Evolutionary conservation across 2,888 invertebrate genomes (phyloP), one percentile per base, ranked within the genome.

Genomic region (Chelonus formosanus): DNA sequence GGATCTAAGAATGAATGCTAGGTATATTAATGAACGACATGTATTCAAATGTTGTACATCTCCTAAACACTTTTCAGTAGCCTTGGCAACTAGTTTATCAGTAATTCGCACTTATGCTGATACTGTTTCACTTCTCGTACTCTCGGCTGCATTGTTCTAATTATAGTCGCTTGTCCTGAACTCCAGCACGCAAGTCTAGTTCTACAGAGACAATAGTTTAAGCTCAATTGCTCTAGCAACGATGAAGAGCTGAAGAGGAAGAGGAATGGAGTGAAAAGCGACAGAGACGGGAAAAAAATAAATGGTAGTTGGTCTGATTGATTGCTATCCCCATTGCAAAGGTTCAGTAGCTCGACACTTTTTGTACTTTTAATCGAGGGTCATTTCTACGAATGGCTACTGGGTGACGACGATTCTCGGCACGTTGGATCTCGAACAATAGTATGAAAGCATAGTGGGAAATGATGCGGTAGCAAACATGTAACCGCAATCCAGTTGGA

Each of bases 141-240:
- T 32, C 53, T 50, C 63, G 60, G 58, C 65, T 40, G 54, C 69
- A 69, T 71, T 40, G 40, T 40, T 40, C 40, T 74, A 74, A 74
- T 74, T 74, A 74, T 71, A 70, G 73, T 73, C 74, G 73, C 74
- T 74, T 73, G 74, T 74, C 74, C 71, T 65, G 71, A 70, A 72
- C 71, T 71, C 67, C 67, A 54, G 43, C 32, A 20, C 57, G 59
- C 69, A 68, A 61, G 59, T 65, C 63, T 67, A 55, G 50, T 40
- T 62, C 60, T 63, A 61, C 40, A 56, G 54, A 47, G 56, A 63
- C 65, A 67, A 56, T 62, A 60, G 62, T 31, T 56, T 44, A 64
- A 4, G 40, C 40, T 6, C 40, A 6, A 40, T 6, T 40, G 40
- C 45, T 50, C 40, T 36, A 52, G 43, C 36, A 55, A 36, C 55